phyloP scores from a whole-genome alignment of 2,797 vertebrate species.

The Paedocypris micromegethes region DNA sequence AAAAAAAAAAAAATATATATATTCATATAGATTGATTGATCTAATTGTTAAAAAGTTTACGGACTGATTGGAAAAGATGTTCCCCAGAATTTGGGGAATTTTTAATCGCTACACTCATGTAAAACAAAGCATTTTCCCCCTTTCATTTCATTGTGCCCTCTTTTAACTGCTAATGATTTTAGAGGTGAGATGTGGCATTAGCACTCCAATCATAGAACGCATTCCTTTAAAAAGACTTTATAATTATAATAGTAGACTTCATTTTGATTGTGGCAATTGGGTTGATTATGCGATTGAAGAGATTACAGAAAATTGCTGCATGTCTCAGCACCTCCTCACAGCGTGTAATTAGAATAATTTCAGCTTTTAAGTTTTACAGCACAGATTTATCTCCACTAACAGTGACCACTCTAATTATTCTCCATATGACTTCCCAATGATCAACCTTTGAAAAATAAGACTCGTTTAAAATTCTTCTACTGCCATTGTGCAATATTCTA shows the following conservation, averaged over 20 bases:
- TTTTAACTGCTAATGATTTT: slow-evolving; percentile 17
- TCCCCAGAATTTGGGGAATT: too few species aligned
- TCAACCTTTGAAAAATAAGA: background rate
- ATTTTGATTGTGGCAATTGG: slow-evolving; percentile 38
- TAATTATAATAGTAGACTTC: slow-evolving; percentile 42
- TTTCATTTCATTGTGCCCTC: background rate
- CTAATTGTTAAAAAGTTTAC: too few species aligned
- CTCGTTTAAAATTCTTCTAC: too few species aligned
- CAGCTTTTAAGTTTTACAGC: slow-evolving; percentile 44
- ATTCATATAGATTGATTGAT: too few species aligned
- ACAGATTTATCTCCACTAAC: slow-evolving; percentile 19
- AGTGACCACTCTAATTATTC: slow-evolving; percentile 39
- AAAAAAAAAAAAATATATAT: too few species aligned
- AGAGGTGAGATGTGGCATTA: slow-evolving; percentile 34
- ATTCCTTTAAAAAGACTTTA: slow-evolving; percentile 28
- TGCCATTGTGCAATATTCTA: too few species aligned
- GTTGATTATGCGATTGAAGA: slow-evolving; percentile 41
- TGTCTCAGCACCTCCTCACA: slow-evolving; percentile 17
- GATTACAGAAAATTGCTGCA: slow-evolving; percentile 37
- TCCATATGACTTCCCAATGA: slow-evolving; percentile 40
- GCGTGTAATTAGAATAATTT: slow-evolving; percentile 44
- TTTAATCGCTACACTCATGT: background rate
- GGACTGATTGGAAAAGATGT: too few species aligned
- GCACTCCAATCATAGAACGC: slow-evolving; percentile 23
- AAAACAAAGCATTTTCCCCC: background rate